These are phyloP conservation scores for Gila robusta DNA, from an alignment of 2,797 vertebrate genomes.

Conservation along the genomic window DNA sequence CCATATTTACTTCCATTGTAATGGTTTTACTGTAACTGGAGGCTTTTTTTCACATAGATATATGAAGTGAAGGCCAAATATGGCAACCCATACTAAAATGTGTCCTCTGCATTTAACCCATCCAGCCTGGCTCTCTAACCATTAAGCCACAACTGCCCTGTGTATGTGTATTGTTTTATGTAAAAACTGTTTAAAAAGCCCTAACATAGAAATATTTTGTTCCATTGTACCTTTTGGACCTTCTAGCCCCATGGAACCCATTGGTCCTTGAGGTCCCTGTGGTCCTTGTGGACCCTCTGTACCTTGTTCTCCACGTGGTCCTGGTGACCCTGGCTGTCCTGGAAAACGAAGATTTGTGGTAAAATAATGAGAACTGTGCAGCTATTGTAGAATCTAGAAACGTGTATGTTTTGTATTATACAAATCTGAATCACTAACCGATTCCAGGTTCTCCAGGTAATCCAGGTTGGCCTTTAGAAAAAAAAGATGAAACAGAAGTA, in stretches of 20 bases:
- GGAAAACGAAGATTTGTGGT: constrained; percentile 68
- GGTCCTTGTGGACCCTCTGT: constrained; percentile 69
- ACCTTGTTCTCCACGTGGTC: constrained; percentile 72
- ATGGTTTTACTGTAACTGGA: background rate
- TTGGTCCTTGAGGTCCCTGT: constrained; percentile 72
- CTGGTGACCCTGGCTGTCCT: constrained; percentile 76
- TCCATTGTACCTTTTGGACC: constrained; percentile 79
- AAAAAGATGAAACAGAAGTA: constrained; percentile 1
- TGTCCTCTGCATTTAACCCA: too few species aligned
- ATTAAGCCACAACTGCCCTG: too few species aligned
- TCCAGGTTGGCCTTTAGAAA: constrained; percentile 83
- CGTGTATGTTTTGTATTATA: background rate
- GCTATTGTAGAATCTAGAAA: background rate
- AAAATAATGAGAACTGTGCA: background rate
- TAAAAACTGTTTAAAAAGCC: background rate
- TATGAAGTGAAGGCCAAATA: background rate
- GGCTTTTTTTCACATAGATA: background rate
- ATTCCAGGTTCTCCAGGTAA: constrained; percentile 75
- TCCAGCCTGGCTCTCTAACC: too few species aligned
- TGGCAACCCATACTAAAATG: too few species aligned
- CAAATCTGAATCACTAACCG: constrained; percentile 53
- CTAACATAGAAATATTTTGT: background rate
- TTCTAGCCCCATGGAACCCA: constrained; percentile 79
- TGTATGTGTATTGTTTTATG: too few species aligned
- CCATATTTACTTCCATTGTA: background rate